Evolutionary conservation across 2,888 invertebrate genomes (phyloP), one percentile per base, ranked within the genome.

Genomic region (Eristalinus sepulchralis): DNA sequence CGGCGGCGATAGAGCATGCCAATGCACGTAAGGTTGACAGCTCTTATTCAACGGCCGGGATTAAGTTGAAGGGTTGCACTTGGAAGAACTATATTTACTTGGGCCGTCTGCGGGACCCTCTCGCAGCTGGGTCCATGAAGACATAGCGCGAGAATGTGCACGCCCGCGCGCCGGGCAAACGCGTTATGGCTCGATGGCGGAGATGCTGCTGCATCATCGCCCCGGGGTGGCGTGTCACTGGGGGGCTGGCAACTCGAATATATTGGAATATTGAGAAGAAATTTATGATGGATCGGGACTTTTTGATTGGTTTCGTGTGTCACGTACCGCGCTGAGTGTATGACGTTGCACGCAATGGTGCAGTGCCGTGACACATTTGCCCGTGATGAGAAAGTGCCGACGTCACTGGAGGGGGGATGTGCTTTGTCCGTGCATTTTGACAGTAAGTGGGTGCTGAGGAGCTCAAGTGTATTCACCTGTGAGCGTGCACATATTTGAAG

Each of bases 1-100:
- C 17, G 1, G 53, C 78, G 33, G 59, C 39, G 60, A 34, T 34
- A 8, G 62, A 71, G 67, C 71, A 80, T 79, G 24, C 36, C 59
- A 53, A 60, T 60, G 78, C 73, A 68, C 62, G 57, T 20, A 59
- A 63, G 81, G 84, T 68, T 77, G 84, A 81, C 85, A 85, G 68
- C 71, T 82, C 81, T 64, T 64, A 81, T 85, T 78, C 82, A 80
- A 39, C 70, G 13, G 67, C 36, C 17, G 47, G 77, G 85, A 72
- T 81, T 85, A 85, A 82, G 72, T 85, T 71, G 76, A 81, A 82
- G 68, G 82, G 76, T 78, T 76, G 84, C 80, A 84, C 76, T 84
- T 72, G 34, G 62, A 39, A 71, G 62, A 67, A 72, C 84, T 84
- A 53, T 72, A 85, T 85, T 81, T 77, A 85, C 72, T 39, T 31